Conservation (phyloP, 2,113 vertebrate genomes). For the Cyprinodon brontotheroides region DNA sequence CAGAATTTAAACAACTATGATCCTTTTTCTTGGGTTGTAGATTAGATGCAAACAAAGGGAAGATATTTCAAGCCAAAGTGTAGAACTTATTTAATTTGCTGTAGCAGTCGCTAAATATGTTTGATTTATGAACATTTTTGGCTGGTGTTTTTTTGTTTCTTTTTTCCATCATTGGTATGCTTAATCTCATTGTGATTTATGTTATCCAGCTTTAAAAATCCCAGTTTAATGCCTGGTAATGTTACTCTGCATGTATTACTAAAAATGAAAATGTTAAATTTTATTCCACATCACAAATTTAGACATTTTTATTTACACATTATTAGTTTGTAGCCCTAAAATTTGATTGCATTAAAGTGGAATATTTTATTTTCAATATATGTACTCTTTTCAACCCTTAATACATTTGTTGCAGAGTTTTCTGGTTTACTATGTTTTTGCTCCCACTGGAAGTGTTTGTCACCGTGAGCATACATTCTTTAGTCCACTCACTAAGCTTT, state of each 20-base stretch:
- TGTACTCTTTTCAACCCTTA: not conserved
- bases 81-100: not conserved
- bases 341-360: not conserved
- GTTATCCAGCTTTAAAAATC: too few species aligned
- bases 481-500: slow-evolving; percentile 71
- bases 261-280: too few species aligned
- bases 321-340: too few species aligned
- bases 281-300: too few species aligned
- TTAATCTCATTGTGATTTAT: too few species aligned
- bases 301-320: too few species aligned
- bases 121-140: not conserved
- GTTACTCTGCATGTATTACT: too few species aligned
- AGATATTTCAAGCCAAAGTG: not conserved
- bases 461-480: slow-evolving; percentile 58
- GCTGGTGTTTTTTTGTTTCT: not conserved
- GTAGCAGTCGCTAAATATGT: not conserved
- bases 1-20: not conserved
- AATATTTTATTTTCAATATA: not conserved
- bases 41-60: not conserved
- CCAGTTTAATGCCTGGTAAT: too few species aligned
- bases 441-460: slow-evolving; percentile 52
- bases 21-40: not conserved
- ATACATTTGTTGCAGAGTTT: slow-evolving; percentile 6
- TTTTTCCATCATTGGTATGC: not conserved
- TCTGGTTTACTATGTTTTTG: slow-evolving; percentile 19